Conservation (phyloP, 1,140 invertebrate genomes). For the Orius insidiosus region DNA sequence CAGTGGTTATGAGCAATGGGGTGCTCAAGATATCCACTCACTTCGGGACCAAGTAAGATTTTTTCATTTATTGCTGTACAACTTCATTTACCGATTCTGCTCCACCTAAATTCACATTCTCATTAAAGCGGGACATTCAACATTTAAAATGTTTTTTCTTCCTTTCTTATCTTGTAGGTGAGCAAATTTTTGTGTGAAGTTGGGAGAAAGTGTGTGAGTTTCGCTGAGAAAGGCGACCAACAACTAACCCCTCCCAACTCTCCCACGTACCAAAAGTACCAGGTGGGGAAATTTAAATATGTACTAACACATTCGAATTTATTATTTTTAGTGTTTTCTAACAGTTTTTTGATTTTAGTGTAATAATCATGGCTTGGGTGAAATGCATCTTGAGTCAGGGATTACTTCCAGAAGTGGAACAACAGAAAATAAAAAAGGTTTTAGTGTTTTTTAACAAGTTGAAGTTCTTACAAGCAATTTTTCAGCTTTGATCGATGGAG, state of each 20-base stretch:
- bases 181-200: slow-evolving; percentile 38
- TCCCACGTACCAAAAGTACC: slow-evolving; percentile 30
- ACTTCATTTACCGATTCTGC: background rate
- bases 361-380: slow-evolving; percentile 32
- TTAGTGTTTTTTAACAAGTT: slow-evolving; percentile 19
- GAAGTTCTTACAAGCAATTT: too few species aligned
- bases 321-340: slow-evolving; percentile 3
- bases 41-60: slow-evolving; percentile 21
- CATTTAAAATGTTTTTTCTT: slow-evolving; percentile 30
- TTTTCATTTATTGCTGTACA: background rate
- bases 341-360: slow-evolving; percentile 25
- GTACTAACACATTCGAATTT: background rate
- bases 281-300: slow-evolving; percentile 15
- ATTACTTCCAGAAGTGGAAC: slow-evolving; percentile 1
- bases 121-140: slow-evolving; percentile 8
- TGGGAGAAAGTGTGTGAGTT: slow-evolving; percentile 48
- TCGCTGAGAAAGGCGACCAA: slow-evolving; percentile 33
- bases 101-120: background rate
- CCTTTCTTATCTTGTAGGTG: slow-evolving; percentile 30
- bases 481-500: slow-evolving; percentile 44
- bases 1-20: slow-evolving; percentile 31
- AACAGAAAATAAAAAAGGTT: slow-evolving; percentile 28
- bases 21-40: slow-evolving; percentile 21
- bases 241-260: slow-evolving; percentile 47
- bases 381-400: slow-evolving; percentile 33